These are phyloP conservation scores for Dromaius novaehollandiae DNA, from an alignment of 2,113 vertebrate genomes.

Conservation along the genomic window DNA sequence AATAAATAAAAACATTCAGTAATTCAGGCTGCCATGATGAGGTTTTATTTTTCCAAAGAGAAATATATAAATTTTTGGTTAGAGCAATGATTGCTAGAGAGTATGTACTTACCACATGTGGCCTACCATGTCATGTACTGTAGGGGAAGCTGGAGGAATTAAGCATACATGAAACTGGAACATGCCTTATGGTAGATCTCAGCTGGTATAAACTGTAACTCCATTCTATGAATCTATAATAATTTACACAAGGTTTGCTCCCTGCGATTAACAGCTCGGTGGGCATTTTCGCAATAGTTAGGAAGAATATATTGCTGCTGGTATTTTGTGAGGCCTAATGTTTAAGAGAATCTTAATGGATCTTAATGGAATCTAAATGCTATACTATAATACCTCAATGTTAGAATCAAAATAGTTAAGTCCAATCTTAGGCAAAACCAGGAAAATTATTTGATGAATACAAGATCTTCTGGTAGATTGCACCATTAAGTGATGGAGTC, in stretches of 20 bases:
- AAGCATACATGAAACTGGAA: neutral
- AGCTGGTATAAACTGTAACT: neutral
- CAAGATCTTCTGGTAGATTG: neutral
- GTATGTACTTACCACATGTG: neutral
- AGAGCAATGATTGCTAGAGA: neutral
- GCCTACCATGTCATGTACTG: neutral
- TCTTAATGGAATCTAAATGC: neutral
- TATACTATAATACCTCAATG: neutral
- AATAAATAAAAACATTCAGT: neutral
- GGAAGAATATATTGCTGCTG: neutral
- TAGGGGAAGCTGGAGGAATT: neutral
- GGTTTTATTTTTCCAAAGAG: neutral
- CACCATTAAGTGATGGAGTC: neutral
- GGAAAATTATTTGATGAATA: neutral
- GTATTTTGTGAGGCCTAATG: neutral
- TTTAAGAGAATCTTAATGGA: neutral
- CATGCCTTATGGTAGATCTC: neutral
- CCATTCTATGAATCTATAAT: neutral
- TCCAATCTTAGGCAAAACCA: neutral
- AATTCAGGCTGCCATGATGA: neutral
- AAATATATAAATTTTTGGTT: neutral
- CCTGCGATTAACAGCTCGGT: neutral
- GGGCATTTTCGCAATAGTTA: neutral
- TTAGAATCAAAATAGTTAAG: neutral
- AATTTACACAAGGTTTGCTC: neutral